Evolutionary conservation across 2,888 invertebrate genomes (phyloP).

Genomic region (Andrena chrysosceles): DNA sequence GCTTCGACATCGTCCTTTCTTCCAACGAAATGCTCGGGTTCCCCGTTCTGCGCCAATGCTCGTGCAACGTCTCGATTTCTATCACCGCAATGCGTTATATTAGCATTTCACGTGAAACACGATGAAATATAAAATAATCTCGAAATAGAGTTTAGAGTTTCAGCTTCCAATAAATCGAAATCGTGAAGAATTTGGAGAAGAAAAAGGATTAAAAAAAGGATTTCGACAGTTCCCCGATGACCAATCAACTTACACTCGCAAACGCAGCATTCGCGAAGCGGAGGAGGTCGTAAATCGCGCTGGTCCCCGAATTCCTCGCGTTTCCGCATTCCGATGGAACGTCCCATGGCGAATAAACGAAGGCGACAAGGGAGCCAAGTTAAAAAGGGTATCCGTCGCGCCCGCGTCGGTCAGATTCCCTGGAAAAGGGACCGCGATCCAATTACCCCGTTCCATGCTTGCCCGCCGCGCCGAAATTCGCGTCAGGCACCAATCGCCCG

Average conservation of each 20-base stretch:
- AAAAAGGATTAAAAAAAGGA: neutral
- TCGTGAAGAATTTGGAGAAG: neutral
- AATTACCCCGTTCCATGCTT: constrained; percentile 37
- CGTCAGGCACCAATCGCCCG: neutral
- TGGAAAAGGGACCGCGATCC: constrained; percentile 45
- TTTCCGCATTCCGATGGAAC: constrained; percentile 18
- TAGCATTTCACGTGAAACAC: neutral
- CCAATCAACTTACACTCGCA: neutral
- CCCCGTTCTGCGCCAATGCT: neutral
- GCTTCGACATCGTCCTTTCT: neutral
- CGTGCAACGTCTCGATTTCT: neutral
- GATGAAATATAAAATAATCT: too few relatives aligned
- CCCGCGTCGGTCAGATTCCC: neutral
- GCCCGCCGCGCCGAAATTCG: constrained; percentile 4
- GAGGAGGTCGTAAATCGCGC: neutral
- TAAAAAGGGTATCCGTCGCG: constrained; percentile 28
- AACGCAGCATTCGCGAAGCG: neutral
- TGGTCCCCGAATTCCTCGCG: constrained; percentile 27
- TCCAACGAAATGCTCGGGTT: constrained; percentile 7
- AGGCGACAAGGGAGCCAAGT: constrained; percentile 23
- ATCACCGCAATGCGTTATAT: neutral
- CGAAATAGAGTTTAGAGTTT: neutral
- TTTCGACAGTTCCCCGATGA: neutral
- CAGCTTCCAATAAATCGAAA: neutral
- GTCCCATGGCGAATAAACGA: constrained; percentile 21